Evolutionary conservation across 2,113 vertebrate species (phyloP).

Genomic region (Chloebia gouldiae): DNA sequence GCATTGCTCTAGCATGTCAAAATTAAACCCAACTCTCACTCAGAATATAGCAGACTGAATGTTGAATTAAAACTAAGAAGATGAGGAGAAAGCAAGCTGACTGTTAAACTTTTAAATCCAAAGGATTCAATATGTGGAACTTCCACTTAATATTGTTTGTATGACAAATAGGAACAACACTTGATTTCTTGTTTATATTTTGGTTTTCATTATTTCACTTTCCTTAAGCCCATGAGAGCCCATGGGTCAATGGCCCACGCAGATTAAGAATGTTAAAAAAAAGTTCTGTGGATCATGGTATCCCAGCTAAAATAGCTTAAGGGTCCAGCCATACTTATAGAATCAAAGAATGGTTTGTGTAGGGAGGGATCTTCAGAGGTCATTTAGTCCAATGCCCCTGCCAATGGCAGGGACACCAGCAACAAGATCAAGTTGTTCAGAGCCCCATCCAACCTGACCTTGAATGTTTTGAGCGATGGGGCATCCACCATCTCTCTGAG

Average conservation of each 20-base stretch:
- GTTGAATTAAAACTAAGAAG: neutral
- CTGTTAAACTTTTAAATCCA: neutral
- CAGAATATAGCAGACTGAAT: neutral
- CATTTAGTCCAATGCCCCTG: neutral
- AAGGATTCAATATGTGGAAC: neutral
- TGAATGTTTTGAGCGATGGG: neutral
- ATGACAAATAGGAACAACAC: neutral
- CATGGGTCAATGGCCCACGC: neutral
- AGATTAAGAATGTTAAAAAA: neutral
- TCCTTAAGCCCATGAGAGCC: rapidly evolving
- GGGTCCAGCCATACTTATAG: neutral
- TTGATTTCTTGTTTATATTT: neutral
- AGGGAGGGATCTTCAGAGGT: neutral
- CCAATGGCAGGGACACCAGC: neutral
- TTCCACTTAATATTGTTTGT: neutral
- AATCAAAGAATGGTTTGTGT: neutral
- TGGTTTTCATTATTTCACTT: neutral
- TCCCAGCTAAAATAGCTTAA: neutral
- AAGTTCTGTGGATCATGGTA: neutral
- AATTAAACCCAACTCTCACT: neutral
- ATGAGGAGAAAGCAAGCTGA: neutral
- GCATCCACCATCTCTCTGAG: neutral
- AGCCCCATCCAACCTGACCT: neutral
- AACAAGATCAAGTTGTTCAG: neutral
- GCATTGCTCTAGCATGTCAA: neutral